These are phyloP conservation scores for Scylla paramamosain DNA, from an alignment of 1,140 invertebrate species.

Conservation along the genomic window DNA sequence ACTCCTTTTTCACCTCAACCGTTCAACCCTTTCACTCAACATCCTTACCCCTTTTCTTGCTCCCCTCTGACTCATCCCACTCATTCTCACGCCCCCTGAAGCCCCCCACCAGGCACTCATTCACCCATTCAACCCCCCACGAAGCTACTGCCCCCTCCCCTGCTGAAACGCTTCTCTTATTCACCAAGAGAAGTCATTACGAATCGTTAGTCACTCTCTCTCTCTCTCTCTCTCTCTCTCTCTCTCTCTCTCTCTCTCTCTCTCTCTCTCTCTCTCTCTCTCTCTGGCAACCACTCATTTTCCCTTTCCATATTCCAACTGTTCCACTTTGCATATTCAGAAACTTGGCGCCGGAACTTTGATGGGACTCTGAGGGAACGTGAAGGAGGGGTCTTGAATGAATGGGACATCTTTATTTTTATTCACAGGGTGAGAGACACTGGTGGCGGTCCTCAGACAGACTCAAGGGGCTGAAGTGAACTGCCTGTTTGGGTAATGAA, in stretches of 20 bases:
- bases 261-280: neutral
- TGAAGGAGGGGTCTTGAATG: constrained; percentile 19
- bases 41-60: too few relatives aligned
- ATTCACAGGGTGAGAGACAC: too few relatives aligned
- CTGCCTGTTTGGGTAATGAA: too few relatives aligned
- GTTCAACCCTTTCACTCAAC: too few relatives aligned
- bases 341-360: constrained; percentile 55
- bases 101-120: neutral
- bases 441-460: too few relatives aligned
- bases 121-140: neutral
- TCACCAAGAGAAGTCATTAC: too few relatives aligned
- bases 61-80: neutral
- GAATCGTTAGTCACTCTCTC: neutral
- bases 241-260: constrained; percentile 32
- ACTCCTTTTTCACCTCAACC: too few relatives aligned
- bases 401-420: neutral
- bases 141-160: neutral
- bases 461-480: too few relatives aligned
- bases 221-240: constrained; percentile 35
- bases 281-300: neutral
- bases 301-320: constrained; percentile 38
- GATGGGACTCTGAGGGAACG: constrained; percentile 53
- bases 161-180: too few relatives aligned
- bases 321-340: constrained; percentile 61
- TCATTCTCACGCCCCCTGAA: neutral